Percentiles rank a stretch among this genome's conserved stretches.
Evolutionary conservation across 2,113 vertebrate genomes (phyloP).

Genomic region (Porphyrio hochstetteri): DNA sequence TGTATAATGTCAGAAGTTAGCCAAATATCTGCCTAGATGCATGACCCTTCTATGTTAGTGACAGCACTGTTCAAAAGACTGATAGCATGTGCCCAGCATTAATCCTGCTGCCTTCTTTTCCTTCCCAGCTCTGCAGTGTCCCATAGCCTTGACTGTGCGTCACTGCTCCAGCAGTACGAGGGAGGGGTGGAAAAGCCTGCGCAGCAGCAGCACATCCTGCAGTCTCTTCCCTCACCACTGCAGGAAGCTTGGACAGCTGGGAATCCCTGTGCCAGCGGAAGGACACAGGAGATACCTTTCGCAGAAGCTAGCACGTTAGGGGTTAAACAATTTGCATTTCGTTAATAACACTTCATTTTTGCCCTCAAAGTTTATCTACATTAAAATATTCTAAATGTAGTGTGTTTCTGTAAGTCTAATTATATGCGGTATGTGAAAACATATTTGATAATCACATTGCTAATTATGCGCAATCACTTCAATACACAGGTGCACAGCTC

Average conservation of each 20-base stretch:
- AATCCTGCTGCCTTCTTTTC: not conserved
- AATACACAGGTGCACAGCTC: conserved; percentile 61
- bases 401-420: conserved; percentile 68
- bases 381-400: conserved; percentile 66
- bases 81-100: not conserved
- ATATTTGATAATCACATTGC: conserved; percentile 62
- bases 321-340: conserved; percentile 50
- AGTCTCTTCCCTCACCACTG: not conserved
- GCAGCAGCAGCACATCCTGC: not conserved
- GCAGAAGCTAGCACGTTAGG: not conserved
- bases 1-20: not conserved
- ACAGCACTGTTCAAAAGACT: not conserved
- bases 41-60: not conserved
- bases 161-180: fast-evolving
- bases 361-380: conserved; percentile 63
- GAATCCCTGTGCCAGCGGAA: not conserved
- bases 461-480: conserved; percentile 67
- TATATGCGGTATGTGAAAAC: conserved; percentile 52
- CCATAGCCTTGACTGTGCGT: not conserved
- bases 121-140: not conserved
- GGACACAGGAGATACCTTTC: not conserved
- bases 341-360: conserved; percentile 51
- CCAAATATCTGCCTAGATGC: not conserved
- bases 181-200: not conserved
- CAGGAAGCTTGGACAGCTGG: fast-evolving